These are phyloP conservation scores for Zosterops borbonicus DNA, from an alignment of 2,113 vertebrate species.

Conservation along the genomic window DNA sequence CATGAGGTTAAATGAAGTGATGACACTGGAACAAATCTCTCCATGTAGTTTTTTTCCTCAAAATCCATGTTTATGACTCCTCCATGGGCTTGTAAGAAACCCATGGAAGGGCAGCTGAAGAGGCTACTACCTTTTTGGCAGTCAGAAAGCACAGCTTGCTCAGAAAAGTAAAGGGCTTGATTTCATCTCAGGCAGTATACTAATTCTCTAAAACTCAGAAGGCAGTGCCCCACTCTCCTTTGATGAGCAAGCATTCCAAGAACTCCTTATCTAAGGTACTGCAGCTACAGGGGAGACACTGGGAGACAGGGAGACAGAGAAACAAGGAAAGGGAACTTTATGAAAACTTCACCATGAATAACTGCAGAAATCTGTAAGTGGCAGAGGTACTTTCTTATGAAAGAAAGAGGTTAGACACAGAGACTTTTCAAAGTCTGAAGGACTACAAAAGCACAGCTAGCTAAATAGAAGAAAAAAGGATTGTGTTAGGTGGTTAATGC, in stretches of 20 bases:
- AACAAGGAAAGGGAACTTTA: background rate
- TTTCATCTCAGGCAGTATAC: background rate
- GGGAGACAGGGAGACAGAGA: background rate
- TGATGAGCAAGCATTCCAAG: background rate
- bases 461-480: background rate
- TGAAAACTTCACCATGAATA: background rate
- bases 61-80: background rate
- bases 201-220: background rate
- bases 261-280: background rate
- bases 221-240: background rate
- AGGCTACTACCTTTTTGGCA: background rate
- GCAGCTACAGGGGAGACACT: background rate
- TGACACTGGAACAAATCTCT: rapidly evolving
- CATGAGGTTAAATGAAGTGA: background rate
- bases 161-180: background rate
- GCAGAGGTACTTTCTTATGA: background rate
- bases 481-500: background rate
- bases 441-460: background rate
- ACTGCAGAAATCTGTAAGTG: background rate
- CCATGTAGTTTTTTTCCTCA: background rate
- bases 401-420: background rate
- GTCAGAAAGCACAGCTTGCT: background rate
- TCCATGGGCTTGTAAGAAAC: background rate
- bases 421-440: background rate
- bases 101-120: background rate